These are phyloP conservation scores for Orius insidiosus DNA, from an alignment of 1,140 invertebrate genomes.

Conservation along the genomic window DNA sequence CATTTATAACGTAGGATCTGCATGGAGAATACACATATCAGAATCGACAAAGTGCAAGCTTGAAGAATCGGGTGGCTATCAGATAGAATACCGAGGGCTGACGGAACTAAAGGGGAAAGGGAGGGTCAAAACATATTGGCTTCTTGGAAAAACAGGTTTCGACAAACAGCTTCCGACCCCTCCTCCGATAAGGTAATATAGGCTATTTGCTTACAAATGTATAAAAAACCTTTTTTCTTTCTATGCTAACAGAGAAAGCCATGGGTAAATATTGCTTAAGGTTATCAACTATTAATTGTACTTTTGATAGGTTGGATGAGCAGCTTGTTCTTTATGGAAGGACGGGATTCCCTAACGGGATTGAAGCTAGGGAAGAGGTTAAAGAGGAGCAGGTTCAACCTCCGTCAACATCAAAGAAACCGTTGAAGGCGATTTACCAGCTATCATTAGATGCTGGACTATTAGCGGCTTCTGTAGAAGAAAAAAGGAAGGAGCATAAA, in stretches of 20 bases:
- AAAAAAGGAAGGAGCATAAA: conserved; percentile 8
- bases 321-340: conserved; percentile 23
- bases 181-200: conserved; percentile 53
- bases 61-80: conserved; percentile 57
- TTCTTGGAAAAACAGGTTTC: conserved; percentile 73
- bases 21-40: conserved; percentile 68
- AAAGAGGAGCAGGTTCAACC: conserved; percentile 8
- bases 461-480: conserved; percentile 8
- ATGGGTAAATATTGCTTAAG: conserved; percentile 28
- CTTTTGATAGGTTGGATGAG: conserved; percentile 37
- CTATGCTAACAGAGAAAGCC: conserved; percentile 28
- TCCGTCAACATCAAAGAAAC: conserved; percentile 20
- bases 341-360: conserved; percentile 18
- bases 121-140: conserved; percentile 77
- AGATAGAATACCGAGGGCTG: conserved; percentile 57
- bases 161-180: conserved; percentile 65
- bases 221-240: conserved; percentile 12
- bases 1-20: too few species aligned
- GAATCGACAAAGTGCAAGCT: conserved; percentile 56
- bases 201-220: background rate
- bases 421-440: conserved; percentile 12
- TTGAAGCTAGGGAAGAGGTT: conserved; percentile 17
- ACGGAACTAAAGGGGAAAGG: conserved; percentile 83
- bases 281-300: background rate
- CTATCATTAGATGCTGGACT: conserved; percentile 18